A percentile compares a stretch with the other conserved stretches of the same genome.
phyloP scores from a whole-genome alignment of 2,888 invertebrate genomes.

The Agrochola macilenta region DNA sequence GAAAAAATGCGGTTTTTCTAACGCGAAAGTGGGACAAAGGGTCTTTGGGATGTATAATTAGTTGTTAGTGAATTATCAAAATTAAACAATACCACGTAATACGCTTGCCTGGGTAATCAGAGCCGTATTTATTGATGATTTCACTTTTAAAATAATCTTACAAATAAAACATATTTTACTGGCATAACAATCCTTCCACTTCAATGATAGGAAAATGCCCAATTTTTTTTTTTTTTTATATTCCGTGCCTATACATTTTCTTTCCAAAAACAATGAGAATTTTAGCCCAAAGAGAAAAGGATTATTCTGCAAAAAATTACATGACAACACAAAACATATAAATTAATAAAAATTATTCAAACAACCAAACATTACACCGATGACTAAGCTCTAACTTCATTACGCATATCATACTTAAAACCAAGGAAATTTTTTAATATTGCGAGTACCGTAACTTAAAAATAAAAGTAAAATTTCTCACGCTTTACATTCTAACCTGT shows the following conservation, averaged over 20 bases:
- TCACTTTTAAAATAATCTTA: background rate
- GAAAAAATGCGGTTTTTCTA: conserved; percentile 57
- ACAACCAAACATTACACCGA: conserved; percentile 17
- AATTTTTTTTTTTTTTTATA: background rate
- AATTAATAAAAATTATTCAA: background rate
- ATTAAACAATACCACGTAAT: background rate
- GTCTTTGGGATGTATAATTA: conserved; percentile 25
- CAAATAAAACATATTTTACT: background rate
- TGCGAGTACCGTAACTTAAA: conserved; percentile 63
- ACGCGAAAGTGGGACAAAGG: conserved; percentile 22
- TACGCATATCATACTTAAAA: conserved; percentile 26
- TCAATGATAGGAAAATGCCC: background rate
- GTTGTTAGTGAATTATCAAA: conserved; percentile 2
- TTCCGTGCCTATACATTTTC: background rate
- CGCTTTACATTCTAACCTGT: conserved; percentile 83
- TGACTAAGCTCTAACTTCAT: conserved; percentile 55
- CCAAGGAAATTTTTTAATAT: conserved; percentile 37
- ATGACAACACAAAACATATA: background rate
- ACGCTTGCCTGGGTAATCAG: background rate
- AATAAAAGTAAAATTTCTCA: conserved; percentile 80
- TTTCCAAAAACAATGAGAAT: background rate
- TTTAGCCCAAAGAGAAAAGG: background rate
- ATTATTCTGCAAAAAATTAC: conserved; percentile 27
- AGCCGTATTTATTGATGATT: background rate
- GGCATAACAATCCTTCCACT: background rate